phyloP scores from a whole-genome alignment of 2,113 vertebrate species.

The Tringa solitaria region DNA sequence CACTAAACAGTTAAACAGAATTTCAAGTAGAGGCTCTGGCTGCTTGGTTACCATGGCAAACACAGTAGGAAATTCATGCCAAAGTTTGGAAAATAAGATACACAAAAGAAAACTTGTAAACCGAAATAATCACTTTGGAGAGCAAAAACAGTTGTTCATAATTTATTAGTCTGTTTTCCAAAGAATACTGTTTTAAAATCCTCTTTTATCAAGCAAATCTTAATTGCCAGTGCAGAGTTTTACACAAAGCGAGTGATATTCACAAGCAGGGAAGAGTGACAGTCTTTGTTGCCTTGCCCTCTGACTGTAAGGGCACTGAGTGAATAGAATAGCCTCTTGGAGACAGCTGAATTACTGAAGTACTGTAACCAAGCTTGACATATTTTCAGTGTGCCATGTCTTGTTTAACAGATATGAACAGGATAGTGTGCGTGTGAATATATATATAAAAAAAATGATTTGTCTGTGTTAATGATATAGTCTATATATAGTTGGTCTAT shows the following conservation, averaged over 20 bases:
- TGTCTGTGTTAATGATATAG: neutral
- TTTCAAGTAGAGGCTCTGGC: conserved; percentile 33
- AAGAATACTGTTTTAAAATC: neutral
- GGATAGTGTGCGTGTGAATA: too few relatives aligned
- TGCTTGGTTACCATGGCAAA: conserved; percentile 56
- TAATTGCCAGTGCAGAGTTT: neutral
- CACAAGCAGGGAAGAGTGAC: neutral
- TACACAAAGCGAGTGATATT: conserved; percentile 16
- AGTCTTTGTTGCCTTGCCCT: conserved; percentile 32
- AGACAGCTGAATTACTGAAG: conserved; percentile 3
- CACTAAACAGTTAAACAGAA: conserved; percentile 37
- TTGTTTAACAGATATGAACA: neutral
- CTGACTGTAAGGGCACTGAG: conserved; percentile 9
- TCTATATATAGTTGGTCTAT: neutral
- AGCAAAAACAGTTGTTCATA: neutral
- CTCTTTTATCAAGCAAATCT: neutral
- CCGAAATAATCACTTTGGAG: neutral
- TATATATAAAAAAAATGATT: neutral
- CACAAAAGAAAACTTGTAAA: conserved; percentile 37
- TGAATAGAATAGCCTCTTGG: conserved; percentile 1
- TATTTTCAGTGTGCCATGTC: neutral
- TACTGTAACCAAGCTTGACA: neutral
- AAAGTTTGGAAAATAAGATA: conserved; percentile 44
- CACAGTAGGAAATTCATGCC: conserved; percentile 46
- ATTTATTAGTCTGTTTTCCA: neutral